Base-by-base conservation (phyloP, 2,888 invertebrate genomes). In the Brachycybe producta region DNA sequence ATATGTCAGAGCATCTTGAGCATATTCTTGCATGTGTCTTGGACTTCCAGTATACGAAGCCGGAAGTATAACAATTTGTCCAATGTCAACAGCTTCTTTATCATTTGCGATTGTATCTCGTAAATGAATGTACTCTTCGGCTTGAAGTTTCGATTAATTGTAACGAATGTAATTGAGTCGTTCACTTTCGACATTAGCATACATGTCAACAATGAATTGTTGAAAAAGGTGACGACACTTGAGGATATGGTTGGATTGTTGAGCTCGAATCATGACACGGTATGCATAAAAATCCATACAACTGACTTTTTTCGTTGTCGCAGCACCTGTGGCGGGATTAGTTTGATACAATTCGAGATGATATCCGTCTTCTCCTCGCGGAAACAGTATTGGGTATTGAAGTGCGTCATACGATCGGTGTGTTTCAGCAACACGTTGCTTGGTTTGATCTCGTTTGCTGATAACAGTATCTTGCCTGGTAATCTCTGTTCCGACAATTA, bases 1-100 rank as follows among this genome's bases (percentile, higher is more conserved):
- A 24, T 59, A 55, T 13, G 57, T 35, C 57, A 62, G 59, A 2
- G 60, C 60, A 52, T 62, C 59, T 45, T 58, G 57, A 28, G 49
- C 54, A 7, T 53, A 47, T 42, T 58, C 55, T 5, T 46, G 34
- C 56, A 59, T 56, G 30, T 49, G 41, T 21, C 60, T 17, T 21
- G 58, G 58, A 4, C 53, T 40, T 1, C 56, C 57, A 13, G 50
- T 42, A 41, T 49, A 56, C 3, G 52, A 40, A 8, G 54, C 21
- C 58, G 32, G 32, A 11, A 64, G 52, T n/a, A 62, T 52, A 5
- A 58, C 41, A 11, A 54, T 32, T 7, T 17, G 52, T 17, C 59
- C 61, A 38, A 54, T 13, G 34, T 48, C 49, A 1, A 24, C 32
- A n/a, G 47, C 45, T 23, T 47, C 41, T 5, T 44, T 42, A 32